These are phyloP conservation scores for Stigmatopora argus DNA, from an alignment of 2,113 vertebrate genomes.

Conservation along the genomic window DNA sequence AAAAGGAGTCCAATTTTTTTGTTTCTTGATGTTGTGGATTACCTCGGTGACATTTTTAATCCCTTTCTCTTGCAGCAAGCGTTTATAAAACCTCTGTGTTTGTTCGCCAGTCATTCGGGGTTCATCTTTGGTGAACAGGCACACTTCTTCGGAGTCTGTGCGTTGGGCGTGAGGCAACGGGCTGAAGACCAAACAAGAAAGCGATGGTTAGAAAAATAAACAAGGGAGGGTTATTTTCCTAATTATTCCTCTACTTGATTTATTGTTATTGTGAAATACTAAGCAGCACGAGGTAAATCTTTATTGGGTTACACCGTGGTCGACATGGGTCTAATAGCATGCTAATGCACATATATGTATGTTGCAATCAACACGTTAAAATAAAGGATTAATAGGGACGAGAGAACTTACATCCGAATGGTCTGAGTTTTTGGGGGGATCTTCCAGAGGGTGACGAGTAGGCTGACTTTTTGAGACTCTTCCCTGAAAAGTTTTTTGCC, in stretches of 20 bases:
- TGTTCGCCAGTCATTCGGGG: slow-evolving; percentile 80
- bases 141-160: slow-evolving; percentile 76
- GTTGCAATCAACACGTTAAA: not conserved
- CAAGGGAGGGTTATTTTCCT: too few relatives aligned
- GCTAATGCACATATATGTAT: too few relatives aligned
- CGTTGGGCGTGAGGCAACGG: slow-evolving; percentile 78
- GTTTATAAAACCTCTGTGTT: slow-evolving; percentile 81
- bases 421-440: slow-evolving; percentile 70
- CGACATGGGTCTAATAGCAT: too few relatives aligned
- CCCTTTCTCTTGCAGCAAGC: slow-evolving; percentile 73
- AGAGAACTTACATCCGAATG: slow-evolving; percentile 77
- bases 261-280: too few relatives aligned
- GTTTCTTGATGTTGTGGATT: not conserved
- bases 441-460: slow-evolving; percentile 84
- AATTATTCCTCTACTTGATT: too few relatives aligned
- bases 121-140: slow-evolving; percentile 87
- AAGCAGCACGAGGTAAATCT: too few relatives aligned
- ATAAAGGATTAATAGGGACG: not conserved
- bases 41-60: slow-evolving; percentile 79
- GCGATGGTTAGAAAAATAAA: too few relatives aligned
- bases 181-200: slow-evolving; percentile 55
- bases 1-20: not conserved
- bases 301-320: too few relatives aligned
- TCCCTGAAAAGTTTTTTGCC: slow-evolving; percentile 60
- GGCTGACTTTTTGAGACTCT: slow-evolving; percentile 71